Evolutionary conservation across 2,797 vertebrate genomes (phyloP), one percentile per base, ranked within the genome.

Genomic region (Rhadinocentrus ornatus): DNA sequence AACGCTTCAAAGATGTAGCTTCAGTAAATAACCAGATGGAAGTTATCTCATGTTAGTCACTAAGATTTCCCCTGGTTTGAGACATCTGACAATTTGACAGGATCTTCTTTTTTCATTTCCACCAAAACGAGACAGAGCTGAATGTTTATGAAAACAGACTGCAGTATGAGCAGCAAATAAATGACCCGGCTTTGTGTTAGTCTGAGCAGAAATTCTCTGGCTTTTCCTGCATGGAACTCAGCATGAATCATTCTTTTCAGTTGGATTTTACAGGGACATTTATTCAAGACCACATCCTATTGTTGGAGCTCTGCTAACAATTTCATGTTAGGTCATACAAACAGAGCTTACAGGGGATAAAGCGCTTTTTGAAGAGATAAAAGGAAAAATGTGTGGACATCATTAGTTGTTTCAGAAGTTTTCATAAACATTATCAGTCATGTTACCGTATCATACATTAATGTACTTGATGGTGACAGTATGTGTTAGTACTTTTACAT

Each of bases 241-340:
- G 64, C 58, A 26, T 27, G 62, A 71, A 82, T 82, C 66, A 26
- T 0, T 69, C 46, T 57, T 73, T 64, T 73, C 35, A 48, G 41
- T 6, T 64, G 56, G 11, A 75, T 65, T 65, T 80, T 61, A 59
- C 64, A 66, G 37, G 54, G 66, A 34, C 68, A 65, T 65, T 72
- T 79, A 83, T 83, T 78, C 59, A 62, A 54, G 75, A 54, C 69
- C 62, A 61, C 66, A 24, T 79, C 44, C 60, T 31, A 61, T 72
- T 79, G 74, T 27, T 39, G 59, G 55, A 73, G 74, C 55, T 78
- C 60, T 78, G 54, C 35, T 63, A 66, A 75, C 63, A 53, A 37
- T 75, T 80, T 78, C 22, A 59, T 67, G 62, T 81, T 71, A 66
- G 56, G 44, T 69, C 37, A 39, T 4, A 63, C 54, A 75, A 70